phyloP scores from a whole-genome alignment of 2,888 invertebrate species.

The Patella caerulea region DNA sequence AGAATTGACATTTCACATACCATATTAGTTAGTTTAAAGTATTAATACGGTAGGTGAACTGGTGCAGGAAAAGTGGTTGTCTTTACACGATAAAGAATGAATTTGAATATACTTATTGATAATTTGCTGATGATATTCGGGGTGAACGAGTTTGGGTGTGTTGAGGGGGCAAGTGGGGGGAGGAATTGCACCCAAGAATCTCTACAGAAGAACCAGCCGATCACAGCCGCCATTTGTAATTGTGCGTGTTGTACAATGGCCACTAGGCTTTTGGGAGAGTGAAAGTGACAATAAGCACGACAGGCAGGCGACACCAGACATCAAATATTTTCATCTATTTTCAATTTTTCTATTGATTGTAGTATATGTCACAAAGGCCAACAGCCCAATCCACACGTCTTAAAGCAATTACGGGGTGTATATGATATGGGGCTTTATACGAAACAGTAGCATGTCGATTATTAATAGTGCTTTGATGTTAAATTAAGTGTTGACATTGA shows the following conservation, averaged over 20 bases:
- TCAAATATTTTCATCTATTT: slow-evolving; percentile 7
- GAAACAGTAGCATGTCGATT: slow-evolving; percentile 1
- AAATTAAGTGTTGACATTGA: neutral
- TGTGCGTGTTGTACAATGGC: neutral
- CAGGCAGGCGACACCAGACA: neutral
- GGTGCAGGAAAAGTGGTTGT: no score
- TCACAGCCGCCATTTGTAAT: neutral
- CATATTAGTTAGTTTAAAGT: no score
- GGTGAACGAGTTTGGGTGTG: neutral
- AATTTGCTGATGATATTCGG: neutral
- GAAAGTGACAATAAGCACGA: slow-evolving; percentile 1
- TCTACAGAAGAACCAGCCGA: neutral
- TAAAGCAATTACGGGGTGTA: slow-evolving; percentile 10
- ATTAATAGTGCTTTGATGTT: slow-evolving; percentile 4
- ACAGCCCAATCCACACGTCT: neutral
- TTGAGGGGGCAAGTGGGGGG: neutral
- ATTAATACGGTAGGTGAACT: no score
- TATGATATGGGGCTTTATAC: neutral
- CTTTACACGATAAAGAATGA: no score
- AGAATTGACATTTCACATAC: no score
- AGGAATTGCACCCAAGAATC: neutral
- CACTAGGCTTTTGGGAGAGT: neutral
- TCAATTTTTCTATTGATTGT: neutral
- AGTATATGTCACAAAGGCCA: neutral
- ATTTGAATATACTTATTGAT: no score